phyloP scores from a whole-genome alignment of 2,797 vertebrate genomes.

The Coilia nasus region DNA sequence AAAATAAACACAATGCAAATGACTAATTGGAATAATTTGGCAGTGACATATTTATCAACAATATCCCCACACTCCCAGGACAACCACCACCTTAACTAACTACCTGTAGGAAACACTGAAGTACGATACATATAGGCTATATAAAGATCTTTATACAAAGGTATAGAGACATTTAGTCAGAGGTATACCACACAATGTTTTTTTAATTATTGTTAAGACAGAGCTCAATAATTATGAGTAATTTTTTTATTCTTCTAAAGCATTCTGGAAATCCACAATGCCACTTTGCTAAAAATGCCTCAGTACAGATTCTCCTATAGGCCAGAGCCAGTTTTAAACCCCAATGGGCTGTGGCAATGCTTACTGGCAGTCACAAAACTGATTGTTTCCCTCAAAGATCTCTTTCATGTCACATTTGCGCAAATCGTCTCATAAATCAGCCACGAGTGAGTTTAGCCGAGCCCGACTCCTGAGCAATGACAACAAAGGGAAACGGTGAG shows the following conservation, averaged over 20 bases:
- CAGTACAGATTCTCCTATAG: neutral
- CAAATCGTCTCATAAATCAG: slow-evolving; percentile 14
- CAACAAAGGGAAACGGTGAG: neutral
- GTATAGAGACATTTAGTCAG: no score
- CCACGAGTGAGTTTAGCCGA: neutral
- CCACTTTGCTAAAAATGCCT: slow-evolving; percentile 1
- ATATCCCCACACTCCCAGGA: no score
- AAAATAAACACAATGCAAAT: no score
- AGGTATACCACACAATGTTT: no score
- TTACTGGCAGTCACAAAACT: neutral
- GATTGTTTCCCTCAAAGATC: slow-evolving; percentile 13
- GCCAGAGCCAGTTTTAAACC: neutral
- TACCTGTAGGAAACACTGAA: no score
- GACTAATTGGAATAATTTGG: no score
- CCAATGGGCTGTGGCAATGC: neutral
- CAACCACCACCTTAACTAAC: no score
- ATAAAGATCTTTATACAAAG: no score
- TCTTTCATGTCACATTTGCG: slow-evolving; percentile 16
- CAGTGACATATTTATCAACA: no score
- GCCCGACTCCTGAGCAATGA: neutral
- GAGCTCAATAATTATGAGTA: neutral
- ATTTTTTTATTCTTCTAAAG: neutral
- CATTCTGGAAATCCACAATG: neutral
- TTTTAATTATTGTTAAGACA: neutral
- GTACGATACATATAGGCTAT: no score